Evolutionary conservation across 2,888 invertebrate species (phyloP).

Genomic region (Gortyna flavago): DNA sequence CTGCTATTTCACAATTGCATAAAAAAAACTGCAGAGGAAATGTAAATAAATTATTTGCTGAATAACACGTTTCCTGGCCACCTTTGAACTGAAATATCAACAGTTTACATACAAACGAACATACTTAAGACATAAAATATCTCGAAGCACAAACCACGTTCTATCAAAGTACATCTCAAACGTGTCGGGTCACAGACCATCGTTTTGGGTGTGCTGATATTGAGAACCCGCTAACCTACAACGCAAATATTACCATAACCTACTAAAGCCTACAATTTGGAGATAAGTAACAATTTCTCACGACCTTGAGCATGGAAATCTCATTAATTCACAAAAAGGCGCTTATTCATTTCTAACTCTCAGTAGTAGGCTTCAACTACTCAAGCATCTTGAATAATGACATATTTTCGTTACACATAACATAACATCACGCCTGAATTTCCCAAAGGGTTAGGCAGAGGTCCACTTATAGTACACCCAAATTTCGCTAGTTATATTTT

Average conservation of each 20-base stretch:
- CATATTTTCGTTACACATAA: not conserved
- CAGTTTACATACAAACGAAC: not conserved
- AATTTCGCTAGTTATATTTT: too few relatives aligned
- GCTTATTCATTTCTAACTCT: not conserved
- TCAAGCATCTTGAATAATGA: not conserved
- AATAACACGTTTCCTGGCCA: not conserved
- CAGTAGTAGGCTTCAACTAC: not conserved
- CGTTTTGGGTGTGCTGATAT: constrained; percentile 9
- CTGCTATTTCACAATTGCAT: not conserved
- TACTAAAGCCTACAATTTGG: constrained; percentile 33
- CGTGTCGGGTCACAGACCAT: constrained; percentile 37
- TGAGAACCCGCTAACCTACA: constrained; percentile 44
- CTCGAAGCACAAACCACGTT: not conserved
- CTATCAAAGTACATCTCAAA: constrained; percentile 10
- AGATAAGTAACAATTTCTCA: constrained; percentile 41
- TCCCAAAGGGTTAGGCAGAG: too few relatives aligned
- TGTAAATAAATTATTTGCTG: not conserved
- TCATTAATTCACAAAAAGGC: constrained; percentile 20
- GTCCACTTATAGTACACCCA: too few relatives aligned
- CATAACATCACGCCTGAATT: too few relatives aligned
- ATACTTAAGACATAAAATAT: not conserved
- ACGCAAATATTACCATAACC: constrained; percentile 24
- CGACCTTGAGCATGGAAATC: constrained; percentile 41
- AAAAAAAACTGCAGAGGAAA: not conserved
- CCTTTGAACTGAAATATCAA: not conserved